Conservation (phyloP, 2,113 vertebrate genomes). For the Dasyurus viverrinus region DNA sequence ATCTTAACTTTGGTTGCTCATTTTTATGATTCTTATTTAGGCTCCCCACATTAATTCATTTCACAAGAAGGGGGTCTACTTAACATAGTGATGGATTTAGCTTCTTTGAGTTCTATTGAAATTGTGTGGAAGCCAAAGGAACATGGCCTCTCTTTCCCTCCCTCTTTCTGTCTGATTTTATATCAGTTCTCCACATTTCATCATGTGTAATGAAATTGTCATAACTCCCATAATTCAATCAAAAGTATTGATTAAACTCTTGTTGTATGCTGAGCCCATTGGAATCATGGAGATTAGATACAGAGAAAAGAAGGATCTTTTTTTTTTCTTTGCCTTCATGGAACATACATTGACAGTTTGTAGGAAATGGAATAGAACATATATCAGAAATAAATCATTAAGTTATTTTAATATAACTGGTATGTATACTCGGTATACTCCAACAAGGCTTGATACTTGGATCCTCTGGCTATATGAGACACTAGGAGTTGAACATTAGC, state of each 20-base stretch:
- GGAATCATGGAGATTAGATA: background rate
- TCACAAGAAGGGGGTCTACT: background rate
- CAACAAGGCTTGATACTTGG: background rate
- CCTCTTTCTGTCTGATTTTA: background rate
- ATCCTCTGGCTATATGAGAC: background rate
- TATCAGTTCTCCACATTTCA: background rate
- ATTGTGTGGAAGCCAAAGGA: background rate
- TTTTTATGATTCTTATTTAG: background rate
- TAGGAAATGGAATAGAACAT: background rate
- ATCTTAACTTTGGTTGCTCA: background rate
- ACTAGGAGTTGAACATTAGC: conserved; percentile 19
- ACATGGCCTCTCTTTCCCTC: background rate
- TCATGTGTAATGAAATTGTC: background rate
- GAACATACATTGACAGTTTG: background rate
- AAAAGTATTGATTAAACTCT: background rate
- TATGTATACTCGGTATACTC: background rate
- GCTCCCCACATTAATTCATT: background rate
- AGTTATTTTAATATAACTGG: background rate
- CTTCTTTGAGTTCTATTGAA: background rate
- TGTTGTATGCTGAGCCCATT: fast-evolving
- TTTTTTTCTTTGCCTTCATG: background rate
- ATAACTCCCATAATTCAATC: too few species aligned
- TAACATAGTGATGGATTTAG: background rate
- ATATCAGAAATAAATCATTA: background rate
- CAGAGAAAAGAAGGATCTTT: background rate